A percentile compares a stretch with the other conserved stretches of the same genome.
Conservation (phyloP, 2,113 vertebrate genomes). For the Thalassarche chlororhynchos region DNA sequence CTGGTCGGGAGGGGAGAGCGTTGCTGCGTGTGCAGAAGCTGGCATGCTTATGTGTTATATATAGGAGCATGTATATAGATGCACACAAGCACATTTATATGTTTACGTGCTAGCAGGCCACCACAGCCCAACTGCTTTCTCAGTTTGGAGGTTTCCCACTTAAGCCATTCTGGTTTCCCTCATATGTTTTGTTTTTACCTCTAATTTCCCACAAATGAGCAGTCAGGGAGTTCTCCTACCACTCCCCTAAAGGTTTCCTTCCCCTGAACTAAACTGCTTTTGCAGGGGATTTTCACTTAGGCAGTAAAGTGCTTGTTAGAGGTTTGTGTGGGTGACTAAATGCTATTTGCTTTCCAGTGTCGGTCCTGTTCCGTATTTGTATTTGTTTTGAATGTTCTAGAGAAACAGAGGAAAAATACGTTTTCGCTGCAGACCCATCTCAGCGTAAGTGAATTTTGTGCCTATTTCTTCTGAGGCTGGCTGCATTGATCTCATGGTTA, state of each 20-base stretch:
- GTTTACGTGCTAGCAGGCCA: not conserved
- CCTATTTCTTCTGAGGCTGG: not conserved
- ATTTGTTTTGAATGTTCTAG: not conserved
- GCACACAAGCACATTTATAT: not conserved
- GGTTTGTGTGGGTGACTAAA: slow-evolving; percentile 8
- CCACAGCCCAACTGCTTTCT: slow-evolving; percentile 14
- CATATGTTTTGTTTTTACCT: not conserved
- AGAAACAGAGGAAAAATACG: not conserved
- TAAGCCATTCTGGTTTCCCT: slow-evolving; percentile 34
- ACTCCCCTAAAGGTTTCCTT: not conserved
- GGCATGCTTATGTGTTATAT: rapidly evolving
- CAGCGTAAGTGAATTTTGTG: not conserved
- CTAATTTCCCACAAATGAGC: slow-evolving; percentile 31
- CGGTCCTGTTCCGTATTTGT: not conserved
- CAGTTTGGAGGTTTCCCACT: slow-evolving; percentile 24
- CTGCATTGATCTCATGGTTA: not conserved
- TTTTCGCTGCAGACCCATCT: not conserved
- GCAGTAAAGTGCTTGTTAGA: not conserved
- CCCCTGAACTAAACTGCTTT: not conserved
- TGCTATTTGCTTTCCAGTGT: not conserved
- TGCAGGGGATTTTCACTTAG: not conserved
- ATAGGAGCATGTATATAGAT: not conserved
- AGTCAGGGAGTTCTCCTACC: not conserved
- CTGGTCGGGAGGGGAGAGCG: not conserved
- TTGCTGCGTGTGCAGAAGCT: not conserved